Conservation (phyloP, 2,113 vertebrate genomes). For the Dolichotis patagonum region DNA sequence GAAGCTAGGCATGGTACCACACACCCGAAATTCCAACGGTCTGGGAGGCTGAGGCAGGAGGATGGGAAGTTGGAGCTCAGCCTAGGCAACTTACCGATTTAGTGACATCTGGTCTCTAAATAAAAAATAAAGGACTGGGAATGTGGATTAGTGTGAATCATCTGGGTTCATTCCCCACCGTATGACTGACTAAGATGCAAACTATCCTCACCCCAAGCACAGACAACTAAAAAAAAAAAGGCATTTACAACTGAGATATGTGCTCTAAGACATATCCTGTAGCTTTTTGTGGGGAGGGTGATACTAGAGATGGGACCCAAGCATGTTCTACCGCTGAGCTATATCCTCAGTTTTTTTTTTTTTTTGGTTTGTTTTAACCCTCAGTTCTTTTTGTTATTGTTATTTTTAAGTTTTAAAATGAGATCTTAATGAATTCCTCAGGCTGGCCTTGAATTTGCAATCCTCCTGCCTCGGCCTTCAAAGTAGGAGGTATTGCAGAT, state of each 20-base stretch:
- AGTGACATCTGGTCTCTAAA: not conserved
- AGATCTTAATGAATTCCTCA: not conserved
- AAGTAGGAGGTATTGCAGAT: not conserved
- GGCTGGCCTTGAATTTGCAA: not conserved
- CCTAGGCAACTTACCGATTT: not conserved
- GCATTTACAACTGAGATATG: not conserved
- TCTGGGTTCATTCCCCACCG: not conserved
- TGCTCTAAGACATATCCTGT: not conserved
- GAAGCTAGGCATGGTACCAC: not conserved
- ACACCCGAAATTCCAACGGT: not conserved
- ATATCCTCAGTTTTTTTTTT: not conserved
- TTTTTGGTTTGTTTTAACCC: too few relatives aligned
- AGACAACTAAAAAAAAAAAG: slow-evolving; percentile 19
- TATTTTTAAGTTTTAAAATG: too few relatives aligned
- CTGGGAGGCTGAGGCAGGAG: not conserved
- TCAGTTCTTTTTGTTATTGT: not conserved
- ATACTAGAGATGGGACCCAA: not conserved
- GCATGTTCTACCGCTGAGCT: not conserved
- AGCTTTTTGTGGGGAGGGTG: not conserved
- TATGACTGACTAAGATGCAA: not conserved
- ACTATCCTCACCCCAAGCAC: not conserved
- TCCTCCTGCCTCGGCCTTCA: not conserved
- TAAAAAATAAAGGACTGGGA: not conserved
- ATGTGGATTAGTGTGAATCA: not conserved
- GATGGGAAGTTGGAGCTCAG: not conserved